phyloP scores from a whole-genome alignment of 2,888 invertebrate species.

The Chromoteleia sp. region DNA sequence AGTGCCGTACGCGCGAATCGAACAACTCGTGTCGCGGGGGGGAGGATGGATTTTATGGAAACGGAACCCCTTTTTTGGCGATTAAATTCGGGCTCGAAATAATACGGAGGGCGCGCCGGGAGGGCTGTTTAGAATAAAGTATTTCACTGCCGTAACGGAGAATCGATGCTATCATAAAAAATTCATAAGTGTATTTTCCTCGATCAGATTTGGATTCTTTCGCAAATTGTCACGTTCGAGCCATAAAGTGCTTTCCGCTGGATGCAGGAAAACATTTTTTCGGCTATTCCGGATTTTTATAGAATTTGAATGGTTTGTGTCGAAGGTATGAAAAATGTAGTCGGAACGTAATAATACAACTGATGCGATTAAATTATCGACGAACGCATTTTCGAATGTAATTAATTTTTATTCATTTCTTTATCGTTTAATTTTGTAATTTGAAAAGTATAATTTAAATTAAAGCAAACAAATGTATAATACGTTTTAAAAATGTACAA shows the following conservation, averaged over 20 bases:
- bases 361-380: no score
- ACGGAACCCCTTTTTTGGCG: conserved; percentile 2
- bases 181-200: conserved; percentile 45
- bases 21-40: conserved; percentile 11
- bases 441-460: no score
- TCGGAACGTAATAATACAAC: not conserved
- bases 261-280: conserved; percentile 31
- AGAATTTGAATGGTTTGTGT: conserved; percentile 28
- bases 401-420: no score
- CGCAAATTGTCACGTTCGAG: conserved; percentile 45
- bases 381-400: no score
- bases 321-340: not conserved
- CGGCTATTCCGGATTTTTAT: conserved; percentile 14
- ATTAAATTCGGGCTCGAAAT: conserved; percentile 24
- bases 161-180: conserved; percentile 44
- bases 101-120: not conserved
- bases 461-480: no score
- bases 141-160: conserved; percentile 18
- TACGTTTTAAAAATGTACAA: no score
- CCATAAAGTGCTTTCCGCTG: conserved; percentile 29
- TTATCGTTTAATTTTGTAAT: no score
- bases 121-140: conserved; percentile 36
- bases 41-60: not conserved
- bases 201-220: conserved; percentile 40
- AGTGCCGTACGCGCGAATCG: conserved; percentile 17